A percentile compares a stretch with the other conserved stretches of the same genome.
phyloP scores from a whole-genome alignment of 2,797 vertebrate genomes.

The Coluber constrictor region DNA sequence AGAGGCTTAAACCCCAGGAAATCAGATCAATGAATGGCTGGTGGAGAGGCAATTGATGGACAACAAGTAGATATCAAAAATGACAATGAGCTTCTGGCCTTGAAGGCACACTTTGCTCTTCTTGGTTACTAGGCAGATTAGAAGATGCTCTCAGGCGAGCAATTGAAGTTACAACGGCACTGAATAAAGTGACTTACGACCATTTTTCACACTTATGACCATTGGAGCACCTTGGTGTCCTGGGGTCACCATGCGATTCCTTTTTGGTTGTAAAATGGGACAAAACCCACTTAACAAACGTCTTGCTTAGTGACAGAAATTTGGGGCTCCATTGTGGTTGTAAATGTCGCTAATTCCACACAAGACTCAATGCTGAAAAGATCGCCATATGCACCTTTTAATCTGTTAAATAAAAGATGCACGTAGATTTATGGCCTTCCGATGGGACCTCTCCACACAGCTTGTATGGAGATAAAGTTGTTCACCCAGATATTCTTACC shows the following conservation, averaged over 20 bases:
- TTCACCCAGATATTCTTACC: background rate
- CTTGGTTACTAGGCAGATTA: background rate
- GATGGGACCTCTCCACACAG: background rate
- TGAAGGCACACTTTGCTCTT: background rate
- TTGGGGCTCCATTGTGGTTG: accelerated
- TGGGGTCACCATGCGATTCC: no score
- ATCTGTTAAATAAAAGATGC: background rate
- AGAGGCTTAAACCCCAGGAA: background rate
- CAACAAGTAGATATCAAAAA: background rate
- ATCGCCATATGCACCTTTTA: background rate
- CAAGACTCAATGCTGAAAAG: background rate
- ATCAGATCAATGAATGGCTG: background rate
- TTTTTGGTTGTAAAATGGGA: background rate
- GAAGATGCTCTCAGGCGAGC: slow-evolving; percentile 1
- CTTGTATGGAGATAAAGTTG: background rate
- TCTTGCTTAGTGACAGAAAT: background rate
- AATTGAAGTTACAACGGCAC: background rate
- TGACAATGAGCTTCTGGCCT: background rate
- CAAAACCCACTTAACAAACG: background rate
- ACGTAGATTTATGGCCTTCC: background rate
- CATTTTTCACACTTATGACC: background rate
- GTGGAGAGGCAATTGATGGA: background rate
- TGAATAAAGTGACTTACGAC: background rate
- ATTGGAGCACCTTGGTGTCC: background rate
- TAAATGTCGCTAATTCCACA: background rate